These are phyloP conservation scores for Chrysotoxum bicinctum DNA, from an alignment of 2,888 invertebrate genomes.

Conservation along the genomic window DNA sequence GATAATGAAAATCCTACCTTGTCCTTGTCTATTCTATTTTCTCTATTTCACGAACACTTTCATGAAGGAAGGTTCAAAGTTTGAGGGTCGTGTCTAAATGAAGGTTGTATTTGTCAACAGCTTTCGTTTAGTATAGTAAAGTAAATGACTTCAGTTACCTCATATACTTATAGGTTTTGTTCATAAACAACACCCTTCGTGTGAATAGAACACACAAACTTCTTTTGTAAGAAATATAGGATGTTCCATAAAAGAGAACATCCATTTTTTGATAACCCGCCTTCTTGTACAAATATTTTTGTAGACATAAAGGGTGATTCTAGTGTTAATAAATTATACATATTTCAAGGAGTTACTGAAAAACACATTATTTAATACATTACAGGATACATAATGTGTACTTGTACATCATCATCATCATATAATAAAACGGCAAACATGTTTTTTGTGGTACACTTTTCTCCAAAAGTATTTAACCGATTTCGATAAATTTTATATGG, in stretches of 20 bases:
- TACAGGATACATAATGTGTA: too few relatives aligned
- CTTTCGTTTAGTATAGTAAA: background rate
- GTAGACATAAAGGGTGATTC: too few relatives aligned
- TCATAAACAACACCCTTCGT: background rate
- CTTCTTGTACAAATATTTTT: too few relatives aligned
- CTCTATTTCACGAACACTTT: background rate
- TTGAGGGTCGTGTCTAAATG: background rate
- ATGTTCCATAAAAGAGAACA: background rate
- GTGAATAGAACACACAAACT: background rate
- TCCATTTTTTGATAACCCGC: background rate
- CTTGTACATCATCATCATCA: too few relatives aligned
- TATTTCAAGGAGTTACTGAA: too few relatives aligned
- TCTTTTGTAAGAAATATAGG: background rate
- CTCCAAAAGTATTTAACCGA: too few relatives aligned
- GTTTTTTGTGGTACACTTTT: too few relatives aligned
- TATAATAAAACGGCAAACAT: too few relatives aligned
- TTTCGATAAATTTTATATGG: too few relatives aligned
- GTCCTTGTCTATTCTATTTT: background rate
- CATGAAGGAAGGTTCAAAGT: background rate
- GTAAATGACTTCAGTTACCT: background rate
- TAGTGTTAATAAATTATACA: too few relatives aligned
- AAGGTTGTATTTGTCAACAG: background rate
- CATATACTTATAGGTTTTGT: background rate
- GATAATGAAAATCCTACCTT: too few relatives aligned
- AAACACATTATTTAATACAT: too few relatives aligned